Evolutionary conservation across 1,140 invertebrate species (phyloP).

Genomic region (Dendroctonus ponderosae): DNA sequence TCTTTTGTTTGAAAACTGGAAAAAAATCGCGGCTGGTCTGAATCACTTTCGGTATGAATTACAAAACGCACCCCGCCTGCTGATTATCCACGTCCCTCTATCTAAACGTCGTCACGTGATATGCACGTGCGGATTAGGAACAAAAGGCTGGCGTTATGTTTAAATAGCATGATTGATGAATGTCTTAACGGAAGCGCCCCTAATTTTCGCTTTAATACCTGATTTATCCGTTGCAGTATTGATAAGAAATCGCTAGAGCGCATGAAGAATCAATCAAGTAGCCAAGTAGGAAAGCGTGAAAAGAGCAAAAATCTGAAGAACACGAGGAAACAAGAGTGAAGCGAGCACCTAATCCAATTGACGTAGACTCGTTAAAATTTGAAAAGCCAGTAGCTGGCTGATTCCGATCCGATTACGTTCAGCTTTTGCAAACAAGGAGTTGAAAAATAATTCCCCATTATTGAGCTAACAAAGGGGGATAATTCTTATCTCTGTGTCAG

Average conservation of each 20-base stretch:
- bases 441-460: constrained; percentile 40
- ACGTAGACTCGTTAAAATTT: constrained; percentile 12
- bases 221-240: constrained; percentile 1
- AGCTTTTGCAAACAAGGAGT: constrained; percentile 24
- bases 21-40: background rate
- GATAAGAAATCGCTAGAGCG: too few relatives aligned
- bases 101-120: constrained; percentile 27
- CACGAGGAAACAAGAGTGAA: too few relatives aligned
- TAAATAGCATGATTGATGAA: constrained; percentile 30
- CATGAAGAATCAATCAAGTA: too few relatives aligned
- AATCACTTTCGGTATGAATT: constrained; percentile 16
- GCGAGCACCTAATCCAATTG: too few relatives aligned
- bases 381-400: constrained; percentile 9
- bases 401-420: background rate
- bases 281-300: too few relatives aligned
- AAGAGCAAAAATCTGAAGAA: too few relatives aligned
- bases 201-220: constrained; percentile 23
- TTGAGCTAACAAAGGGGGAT: constrained; percentile 38
- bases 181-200: constrained; percentile 11
- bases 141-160: constrained; percentile 23
- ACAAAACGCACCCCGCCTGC: constrained; percentile 20
- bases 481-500: constrained; percentile 45
- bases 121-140: constrained; percentile 32
- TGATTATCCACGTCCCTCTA: constrained; percentile 10
- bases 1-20: too few relatives aligned